Evolutionary conservation across 2,888 invertebrate genomes (phyloP).

Genomic region (Himalopsyche anomala): DNA sequence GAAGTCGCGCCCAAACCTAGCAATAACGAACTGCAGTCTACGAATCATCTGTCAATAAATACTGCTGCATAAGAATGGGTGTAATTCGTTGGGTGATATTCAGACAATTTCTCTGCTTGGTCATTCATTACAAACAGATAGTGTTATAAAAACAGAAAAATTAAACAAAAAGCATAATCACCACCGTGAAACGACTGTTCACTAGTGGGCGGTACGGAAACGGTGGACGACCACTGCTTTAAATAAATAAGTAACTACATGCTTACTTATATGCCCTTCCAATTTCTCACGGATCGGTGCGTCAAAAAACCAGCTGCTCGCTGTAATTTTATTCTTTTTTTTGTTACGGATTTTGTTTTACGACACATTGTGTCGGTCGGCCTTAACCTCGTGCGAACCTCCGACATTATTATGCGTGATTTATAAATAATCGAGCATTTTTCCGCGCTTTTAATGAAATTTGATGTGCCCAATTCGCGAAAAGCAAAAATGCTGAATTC

Average conservation of each 20-base stretch:
- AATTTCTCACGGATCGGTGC: constrained; percentile 37
- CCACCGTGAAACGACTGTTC: too few relatives aligned
- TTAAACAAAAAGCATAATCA: too few relatives aligned
- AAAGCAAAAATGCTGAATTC: neutral
- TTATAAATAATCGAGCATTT: neutral
- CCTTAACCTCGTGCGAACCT: constrained; percentile 18
- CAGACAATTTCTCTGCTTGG: too few relatives aligned
- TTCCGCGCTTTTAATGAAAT: neutral
- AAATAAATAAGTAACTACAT: neutral
- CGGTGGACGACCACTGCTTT: too few relatives aligned
- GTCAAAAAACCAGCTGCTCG: constrained; percentile 6
- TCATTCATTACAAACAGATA: too few relatives aligned
- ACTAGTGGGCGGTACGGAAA: too few relatives aligned
- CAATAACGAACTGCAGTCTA: too few relatives aligned
- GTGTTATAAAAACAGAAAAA: too few relatives aligned
- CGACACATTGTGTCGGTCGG: constrained; percentile 5
- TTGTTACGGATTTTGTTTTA: constrained; percentile 33
- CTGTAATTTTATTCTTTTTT: neutral
- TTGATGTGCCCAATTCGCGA: neutral
- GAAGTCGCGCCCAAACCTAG: too few relatives aligned
- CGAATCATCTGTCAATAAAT: too few relatives aligned
- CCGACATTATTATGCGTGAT: neutral
- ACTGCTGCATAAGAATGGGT: too few relatives aligned
- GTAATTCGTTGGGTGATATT: too few relatives aligned
- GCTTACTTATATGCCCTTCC: neutral